These are phyloP conservation scores for Hirtodrosophila histrioides DNA, from an alignment of 2,888 invertebrate species.

Conservation along the genomic window DNA sequence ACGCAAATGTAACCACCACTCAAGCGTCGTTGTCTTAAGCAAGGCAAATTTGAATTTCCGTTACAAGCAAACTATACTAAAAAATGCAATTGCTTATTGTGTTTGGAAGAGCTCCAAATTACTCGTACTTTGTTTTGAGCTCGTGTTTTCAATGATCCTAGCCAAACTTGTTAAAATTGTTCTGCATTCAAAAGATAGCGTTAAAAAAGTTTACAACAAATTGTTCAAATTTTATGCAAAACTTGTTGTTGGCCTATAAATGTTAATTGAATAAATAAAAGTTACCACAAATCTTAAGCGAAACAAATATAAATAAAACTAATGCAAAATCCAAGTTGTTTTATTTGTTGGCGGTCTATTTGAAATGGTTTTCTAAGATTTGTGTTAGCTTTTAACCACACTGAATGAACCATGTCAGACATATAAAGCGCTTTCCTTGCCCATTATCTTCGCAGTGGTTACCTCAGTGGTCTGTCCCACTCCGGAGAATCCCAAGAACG, in stretches of 20 bases:
- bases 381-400: conserved; percentile 71
- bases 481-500: conserved; percentile 96
- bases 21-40: conserved; percentile 67
- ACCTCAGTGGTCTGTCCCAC: conserved; percentile 97
- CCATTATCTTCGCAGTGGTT: conserved; percentile 86
- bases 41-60: conserved; percentile 44
- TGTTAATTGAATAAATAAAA: conserved; percentile 79
- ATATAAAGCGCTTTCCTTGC: no score
- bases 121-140: conserved; percentile 10
- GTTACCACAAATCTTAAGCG: conserved; percentile 82
- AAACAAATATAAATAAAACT: conserved; percentile 28
- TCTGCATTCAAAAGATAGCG: conserved; percentile 40
- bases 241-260: conserved; percentile 72
- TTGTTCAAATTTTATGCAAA: conserved; percentile 72
- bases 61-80: conserved; percentile 14
- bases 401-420: background rate
- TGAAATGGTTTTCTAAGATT: conserved; percentile 54
- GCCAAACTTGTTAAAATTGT: conserved; percentile 48
- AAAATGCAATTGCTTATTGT: conserved; percentile 18
- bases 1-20: conserved; percentile 74
- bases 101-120: conserved; percentile 3
- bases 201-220: conserved; percentile 57
- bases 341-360: conserved; percentile 60
- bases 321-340: conserved; percentile 66
- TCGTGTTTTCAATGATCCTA: conserved; percentile 17